These are phyloP conservation scores for Drosophila bocki DNA, from an alignment of 1,140 invertebrate species.

Conservation along the genomic window DNA sequence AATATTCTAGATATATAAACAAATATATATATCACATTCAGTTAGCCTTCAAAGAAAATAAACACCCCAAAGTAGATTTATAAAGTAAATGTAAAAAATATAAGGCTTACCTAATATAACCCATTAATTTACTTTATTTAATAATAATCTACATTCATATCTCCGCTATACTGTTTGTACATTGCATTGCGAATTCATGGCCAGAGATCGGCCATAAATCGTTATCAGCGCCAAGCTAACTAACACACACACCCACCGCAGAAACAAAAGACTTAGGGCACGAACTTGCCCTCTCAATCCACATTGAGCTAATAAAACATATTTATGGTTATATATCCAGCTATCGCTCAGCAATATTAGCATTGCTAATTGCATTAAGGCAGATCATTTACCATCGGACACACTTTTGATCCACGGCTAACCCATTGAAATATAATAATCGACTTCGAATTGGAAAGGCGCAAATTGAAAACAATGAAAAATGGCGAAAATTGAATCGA, in stretches of 20 bases:
- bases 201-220: constrained; percentile 51
- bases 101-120: constrained; percentile 1
- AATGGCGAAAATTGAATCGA: constrained; percentile 34
- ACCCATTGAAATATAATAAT: constrained; percentile 49
- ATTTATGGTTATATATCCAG: constrained; percentile 58
- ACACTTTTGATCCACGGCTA: constrained; percentile 44
- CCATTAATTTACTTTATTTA: constrained; percentile 29
- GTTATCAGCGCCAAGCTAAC: constrained; percentile 32
- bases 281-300: constrained; percentile 49
- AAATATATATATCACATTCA: neutral
- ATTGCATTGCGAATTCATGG: constrained; percentile 42
- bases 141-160: constrained; percentile 19
- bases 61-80: neutral
- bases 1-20: neutral
- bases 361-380: constrained; percentile 68
- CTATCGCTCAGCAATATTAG: constrained; percentile 53
- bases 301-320: constrained; percentile 53
- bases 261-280: constrained; percentile 81
- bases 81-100: neutral
- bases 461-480: constrained; percentile 66
- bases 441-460: constrained; percentile 62
- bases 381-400: constrained; percentile 61
- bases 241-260: constrained; percentile 27
- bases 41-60: neutral
- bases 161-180: neutral